Base-by-base conservation (phyloP, 2,888 invertebrate genomes). In the Eustalomyia histrio region DNA sequence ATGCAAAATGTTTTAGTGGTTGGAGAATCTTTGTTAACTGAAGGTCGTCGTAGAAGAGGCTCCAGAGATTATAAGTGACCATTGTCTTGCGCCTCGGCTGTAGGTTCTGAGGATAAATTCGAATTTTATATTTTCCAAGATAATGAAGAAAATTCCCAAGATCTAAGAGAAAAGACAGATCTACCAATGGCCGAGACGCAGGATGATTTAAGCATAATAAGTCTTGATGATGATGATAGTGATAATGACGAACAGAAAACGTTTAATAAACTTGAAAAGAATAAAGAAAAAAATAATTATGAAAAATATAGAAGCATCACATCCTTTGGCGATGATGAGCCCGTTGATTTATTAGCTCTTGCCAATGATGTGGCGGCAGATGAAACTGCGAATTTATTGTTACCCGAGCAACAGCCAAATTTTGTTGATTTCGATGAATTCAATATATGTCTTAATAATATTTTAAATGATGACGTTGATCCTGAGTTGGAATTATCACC, bases 31-130 rank as follows among this genome's bases (percentile, higher is more conserved):
- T 85, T 87, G 83, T 63, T 89, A 81, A 88, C 87, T 80, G 90
- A 90, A 85, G 89, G 89, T 83, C 88, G 90, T 85, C 92, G 94
- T 87, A 92, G 94, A 89, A 93, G 94, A 88, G 92, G 92, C 85
- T 94, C 94, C 83, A 93, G 94, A 90, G 94, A 94, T 91, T 94
- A 93, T 92, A 94, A 94, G 94, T 95, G 94, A 94, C 93, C 92
- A 91, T 88, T 91, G 92, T 92, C 92, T 90, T 90, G 91, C 90
- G 90, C 89, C 89, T 89, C 91, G 90, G 88, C 90, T 89, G 90
- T 85, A 83, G 84, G 84, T 82, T 80, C 84, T 65, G 85, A 81
- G 81, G 81, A 83, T 83, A 86, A 86, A 83, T 83, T 85, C 63
- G 84, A 84, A 61, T 79, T 71, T 52, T 71, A 71, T 53, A 75